A percentile compares a stretch with the other conserved stretches of the same genome.
These are phyloP conservation scores for Morone chrysops DNA, from an alignment of 2,113 vertebrate genomes.

Conservation along the genomic window DNA sequence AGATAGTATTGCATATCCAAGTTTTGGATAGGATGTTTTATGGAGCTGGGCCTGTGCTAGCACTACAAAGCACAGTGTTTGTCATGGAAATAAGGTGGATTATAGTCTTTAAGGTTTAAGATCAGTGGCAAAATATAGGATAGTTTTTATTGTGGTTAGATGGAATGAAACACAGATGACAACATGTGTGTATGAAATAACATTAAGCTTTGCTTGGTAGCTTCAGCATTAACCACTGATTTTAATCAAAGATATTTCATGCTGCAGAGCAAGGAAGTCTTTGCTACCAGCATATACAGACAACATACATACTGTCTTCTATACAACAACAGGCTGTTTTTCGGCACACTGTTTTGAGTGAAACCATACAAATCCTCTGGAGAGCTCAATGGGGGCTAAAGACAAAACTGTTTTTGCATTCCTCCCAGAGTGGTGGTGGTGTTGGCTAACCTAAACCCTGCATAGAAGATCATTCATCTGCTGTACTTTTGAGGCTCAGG, in stretches of 20 bases:
- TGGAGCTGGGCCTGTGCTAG: conserved; percentile 65
- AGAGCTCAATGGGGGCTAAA: conserved; percentile 63
- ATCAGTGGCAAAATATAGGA: conserved; percentile 77
- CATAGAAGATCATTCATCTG: conserved; percentile 71
- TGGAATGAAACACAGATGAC: conserved; percentile 51
- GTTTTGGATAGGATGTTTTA: conserved; percentile 74
- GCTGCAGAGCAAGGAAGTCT: conserved; percentile 23
- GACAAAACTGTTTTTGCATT: conserved; percentile 73
- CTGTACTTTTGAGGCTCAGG: conserved; percentile 63
- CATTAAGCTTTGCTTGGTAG: conserved; percentile 52
- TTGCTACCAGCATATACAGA: conserved; percentile 12
- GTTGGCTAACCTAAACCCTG: conserved; percentile 74
- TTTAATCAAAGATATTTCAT: conserved; percentile 59
- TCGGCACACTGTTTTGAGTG: conserved; percentile 62
- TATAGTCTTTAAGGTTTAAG: conserved; percentile 77
- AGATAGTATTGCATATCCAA: conserved; percentile 78
- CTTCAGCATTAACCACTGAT: conserved; percentile 54
- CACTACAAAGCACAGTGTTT: conserved; percentile 82
- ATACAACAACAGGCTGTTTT: conserved; percentile 50
- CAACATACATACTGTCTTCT: conserved; percentile 29
- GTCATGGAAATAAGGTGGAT: conserved; percentile 82
- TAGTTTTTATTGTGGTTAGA: conserved; percentile 68
- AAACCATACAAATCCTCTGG: conserved; percentile 72
- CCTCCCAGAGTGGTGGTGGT: conserved; percentile 61
- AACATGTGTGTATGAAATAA: conserved; percentile 61